A percentile compares a stretch with the other conserved stretches of the same genome.
Conservation (phyloP, 2,888 invertebrate genomes). For the Scaptomyza tumidula region DNA sequence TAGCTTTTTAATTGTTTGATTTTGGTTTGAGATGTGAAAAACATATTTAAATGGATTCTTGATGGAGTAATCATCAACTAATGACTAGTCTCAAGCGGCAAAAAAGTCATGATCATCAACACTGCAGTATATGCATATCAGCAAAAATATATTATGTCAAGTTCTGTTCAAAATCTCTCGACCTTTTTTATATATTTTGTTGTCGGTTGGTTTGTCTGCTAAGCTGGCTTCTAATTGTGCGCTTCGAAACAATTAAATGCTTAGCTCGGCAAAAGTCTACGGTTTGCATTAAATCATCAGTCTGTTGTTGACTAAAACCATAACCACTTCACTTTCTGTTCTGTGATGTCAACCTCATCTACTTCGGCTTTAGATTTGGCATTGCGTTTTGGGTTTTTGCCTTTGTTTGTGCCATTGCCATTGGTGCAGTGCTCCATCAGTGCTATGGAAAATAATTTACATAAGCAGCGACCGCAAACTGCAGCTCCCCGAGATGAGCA, state of each 20-base stretch:
- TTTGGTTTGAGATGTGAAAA: background rate
- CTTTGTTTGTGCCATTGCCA: conserved; percentile 15
- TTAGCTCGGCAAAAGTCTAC: conserved; percentile 78
- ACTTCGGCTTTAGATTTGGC: conserved; percentile 3
- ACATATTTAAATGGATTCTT: background rate
- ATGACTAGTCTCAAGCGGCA: background rate
- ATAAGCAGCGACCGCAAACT: conserved; percentile 76
- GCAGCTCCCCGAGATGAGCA: conserved; percentile 52
- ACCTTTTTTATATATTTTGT: background rate
- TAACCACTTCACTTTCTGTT: conserved; percentile 22
- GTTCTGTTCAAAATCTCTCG: conserved; percentile 11
- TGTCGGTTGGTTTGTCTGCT: background rate
- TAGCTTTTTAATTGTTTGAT: background rate
- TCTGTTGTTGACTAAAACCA: conserved; percentile 67
- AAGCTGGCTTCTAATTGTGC: conserved; percentile 45
- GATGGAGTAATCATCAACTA: background rate
- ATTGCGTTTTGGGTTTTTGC: background rate
- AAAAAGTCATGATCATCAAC: background rate
- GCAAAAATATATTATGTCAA: conserved; percentile 2
- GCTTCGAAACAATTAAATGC: conserved; percentile 76
- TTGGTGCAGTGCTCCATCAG: conserved; percentile 51
- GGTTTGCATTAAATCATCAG: conserved; percentile 79
- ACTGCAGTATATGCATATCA: background rate
- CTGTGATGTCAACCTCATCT: conserved; percentile 33
- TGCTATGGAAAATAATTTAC: conserved; percentile 73